These are phyloP conservation scores for Andricus grossulariae DNA, from an alignment of 1,140 invertebrate genomes.

Conservation along the genomic window DNA sequence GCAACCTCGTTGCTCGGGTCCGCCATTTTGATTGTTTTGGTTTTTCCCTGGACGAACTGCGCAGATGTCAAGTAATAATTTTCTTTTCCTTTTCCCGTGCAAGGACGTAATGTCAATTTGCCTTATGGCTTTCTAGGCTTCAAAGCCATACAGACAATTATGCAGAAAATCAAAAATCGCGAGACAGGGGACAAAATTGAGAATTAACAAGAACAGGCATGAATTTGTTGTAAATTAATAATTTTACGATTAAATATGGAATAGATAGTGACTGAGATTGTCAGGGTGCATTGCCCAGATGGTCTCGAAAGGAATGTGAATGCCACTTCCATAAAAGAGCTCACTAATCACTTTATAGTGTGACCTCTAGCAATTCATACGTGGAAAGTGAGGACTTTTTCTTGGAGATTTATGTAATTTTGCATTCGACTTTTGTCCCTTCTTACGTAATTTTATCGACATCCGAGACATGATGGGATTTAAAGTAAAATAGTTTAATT, in stretches of 20 bases:
- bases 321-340: neutral
- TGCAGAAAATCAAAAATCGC: neutral
- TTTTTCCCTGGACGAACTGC: conserved; percentile 61
- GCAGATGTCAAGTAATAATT: conserved; percentile 55
- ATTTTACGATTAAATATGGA: neutral
- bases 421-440: too few relatives aligned
- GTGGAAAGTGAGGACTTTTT: too few relatives aligned
- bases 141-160: neutral
- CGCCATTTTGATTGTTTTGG: conserved; percentile 74
- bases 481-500: too few relatives aligned
- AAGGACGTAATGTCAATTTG: neutral
- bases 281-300: conserved; percentile 20
- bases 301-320: conserved; percentile 12
- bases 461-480: too few relatives aligned
- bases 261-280: neutral
- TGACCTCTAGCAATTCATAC: too few relatives aligned
- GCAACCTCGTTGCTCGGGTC: conserved; percentile 74
- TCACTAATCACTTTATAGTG: too few relatives aligned
- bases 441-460: too few relatives aligned
- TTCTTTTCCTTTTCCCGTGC: conserved; percentile 11
- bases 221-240: neutral
- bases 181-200: neutral
- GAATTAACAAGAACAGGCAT: neutral
- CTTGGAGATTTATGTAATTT: too few relatives aligned
- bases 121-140: neutral